A percentile compares a stretch with the other conserved stretches of the same genome.
Conservation (phyloP, 2,888 invertebrate genomes). For the Amblyteles armatorius region DNA sequence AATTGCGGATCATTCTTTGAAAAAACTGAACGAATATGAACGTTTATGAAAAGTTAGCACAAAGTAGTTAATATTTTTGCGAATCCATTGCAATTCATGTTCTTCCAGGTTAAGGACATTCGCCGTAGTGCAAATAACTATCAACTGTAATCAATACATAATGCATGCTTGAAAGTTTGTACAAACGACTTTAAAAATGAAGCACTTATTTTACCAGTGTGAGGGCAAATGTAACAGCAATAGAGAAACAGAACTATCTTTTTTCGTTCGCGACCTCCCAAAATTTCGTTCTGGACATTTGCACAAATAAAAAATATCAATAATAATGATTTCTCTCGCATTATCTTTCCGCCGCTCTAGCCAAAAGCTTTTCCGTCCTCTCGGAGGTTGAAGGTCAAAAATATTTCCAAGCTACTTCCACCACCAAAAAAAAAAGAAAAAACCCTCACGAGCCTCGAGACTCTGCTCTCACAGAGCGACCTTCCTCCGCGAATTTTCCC, state of each 20-base stretch:
- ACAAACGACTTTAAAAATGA: no score
- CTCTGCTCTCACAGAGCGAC: background rate
- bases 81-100: no score
- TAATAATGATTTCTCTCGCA: background rate
- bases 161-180: no score
- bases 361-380: slow-evolving; percentile 42
- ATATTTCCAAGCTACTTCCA: slow-evolving; percentile 53
- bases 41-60: slow-evolving; percentile 40
- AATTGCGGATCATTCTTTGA: background rate
- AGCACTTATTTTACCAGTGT: no score
- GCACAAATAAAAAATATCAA: background rate
- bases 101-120: no score
- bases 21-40: background rate
- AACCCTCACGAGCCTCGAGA: background rate
- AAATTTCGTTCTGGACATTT: slow-evolving; percentile 34
- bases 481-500: background rate
- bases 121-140: no score
- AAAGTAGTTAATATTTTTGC: background rate
- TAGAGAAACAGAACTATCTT: background rate
- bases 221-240: background rate
- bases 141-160: no score
- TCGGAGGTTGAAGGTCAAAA: slow-evolving; percentile 50
- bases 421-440: slow-evolving; percentile 11
- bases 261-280: slow-evolving; percentile 2
- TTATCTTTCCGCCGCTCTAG: background rate